Percentiles rank a stretch among this genome's conserved stretches.
These are phyloP conservation scores for Whitmania pigra DNA, from an alignment of 1,140 invertebrate genomes.

Conservation along the genomic window DNA sequence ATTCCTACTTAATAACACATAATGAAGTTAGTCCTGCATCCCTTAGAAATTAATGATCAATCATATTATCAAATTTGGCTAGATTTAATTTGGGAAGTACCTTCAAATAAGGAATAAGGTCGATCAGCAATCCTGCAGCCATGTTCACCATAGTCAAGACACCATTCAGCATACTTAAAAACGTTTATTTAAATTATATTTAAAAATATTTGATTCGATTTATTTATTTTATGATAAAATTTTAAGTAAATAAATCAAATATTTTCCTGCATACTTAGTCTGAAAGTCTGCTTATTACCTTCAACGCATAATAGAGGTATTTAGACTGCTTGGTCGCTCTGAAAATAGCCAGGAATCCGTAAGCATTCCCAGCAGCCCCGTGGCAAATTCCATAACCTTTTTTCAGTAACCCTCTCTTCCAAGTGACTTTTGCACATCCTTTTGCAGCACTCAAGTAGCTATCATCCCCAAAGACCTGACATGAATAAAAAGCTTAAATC, in stretches of 20 bases:
- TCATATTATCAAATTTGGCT: background rate
- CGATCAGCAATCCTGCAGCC: slow-evolving; percentile 58
- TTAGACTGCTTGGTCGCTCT: slow-evolving; percentile 59
- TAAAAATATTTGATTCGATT: background rate
- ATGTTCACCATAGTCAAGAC: slow-evolving; percentile 56
- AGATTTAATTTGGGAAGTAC: slow-evolving; percentile 27
- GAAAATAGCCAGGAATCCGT: slow-evolving; percentile 67
- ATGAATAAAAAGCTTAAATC: slow-evolving; percentile 8
- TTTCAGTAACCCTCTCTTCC: slow-evolving; percentile 67
- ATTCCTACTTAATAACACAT: background rate
- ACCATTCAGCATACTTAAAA: slow-evolving; percentile 67
- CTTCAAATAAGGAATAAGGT: slow-evolving; percentile 75
- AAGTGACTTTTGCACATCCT: slow-evolving; percentile 63
- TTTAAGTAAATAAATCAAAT: slow-evolving; percentile 15
- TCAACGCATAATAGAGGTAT: slow-evolving; percentile 58
- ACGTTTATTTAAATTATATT: background rate
- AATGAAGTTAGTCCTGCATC: background rate
- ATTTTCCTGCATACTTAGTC: background rate
- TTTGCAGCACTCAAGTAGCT: slow-evolving; percentile 61
- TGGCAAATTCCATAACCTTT: slow-evolving; percentile 88
- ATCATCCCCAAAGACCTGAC: slow-evolving; percentile 53
- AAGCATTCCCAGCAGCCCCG: slow-evolving; percentile 79
- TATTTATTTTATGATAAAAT: slow-evolving; percentile 9
- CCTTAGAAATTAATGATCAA: background rate
- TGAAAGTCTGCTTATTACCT: slow-evolving; percentile 27